These are phyloP conservation scores for Irena cyanogastra DNA, from an alignment of 2,113 vertebrate genomes.

Conservation along the genomic window DNA sequence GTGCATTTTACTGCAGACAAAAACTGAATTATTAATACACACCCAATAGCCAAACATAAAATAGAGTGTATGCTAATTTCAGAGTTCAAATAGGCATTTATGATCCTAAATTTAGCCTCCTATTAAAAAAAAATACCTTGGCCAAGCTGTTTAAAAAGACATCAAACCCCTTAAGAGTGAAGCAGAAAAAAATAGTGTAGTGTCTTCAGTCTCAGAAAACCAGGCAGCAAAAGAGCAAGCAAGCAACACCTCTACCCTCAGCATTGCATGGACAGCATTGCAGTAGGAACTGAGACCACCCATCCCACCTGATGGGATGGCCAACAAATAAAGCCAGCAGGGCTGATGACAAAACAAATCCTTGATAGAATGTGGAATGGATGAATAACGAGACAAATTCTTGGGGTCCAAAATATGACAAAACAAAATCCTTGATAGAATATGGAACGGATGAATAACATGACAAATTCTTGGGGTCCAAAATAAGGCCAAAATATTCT, in stretches of 20 bases:
- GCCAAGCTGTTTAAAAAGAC: neutral
- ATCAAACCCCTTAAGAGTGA: neutral
- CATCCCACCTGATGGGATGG: neutral
- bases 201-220: neutral
- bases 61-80: constrained; percentile 43
- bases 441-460: neutral
- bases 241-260: neutral
- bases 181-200: neutral
- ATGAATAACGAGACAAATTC: neutral
- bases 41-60: constrained; percentile 10
- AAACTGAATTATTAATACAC: constrained; percentile 45
- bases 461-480: neutral
- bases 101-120: constrained; percentile 47
- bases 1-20: constrained; percentile 29
- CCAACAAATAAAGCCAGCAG: neutral
- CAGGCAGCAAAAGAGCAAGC: neutral
- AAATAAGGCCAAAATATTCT: neutral
- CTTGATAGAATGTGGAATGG: neutral
- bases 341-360: neutral
- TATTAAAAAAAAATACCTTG: neutral
- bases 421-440: neutral
- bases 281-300: neutral
- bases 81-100: constrained; percentile 34
- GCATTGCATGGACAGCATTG: accelerated
- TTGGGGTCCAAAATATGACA: neutral